phyloP scores from a whole-genome alignment of 2,888 invertebrate species.

The Alentia gelatinosa region DNA sequence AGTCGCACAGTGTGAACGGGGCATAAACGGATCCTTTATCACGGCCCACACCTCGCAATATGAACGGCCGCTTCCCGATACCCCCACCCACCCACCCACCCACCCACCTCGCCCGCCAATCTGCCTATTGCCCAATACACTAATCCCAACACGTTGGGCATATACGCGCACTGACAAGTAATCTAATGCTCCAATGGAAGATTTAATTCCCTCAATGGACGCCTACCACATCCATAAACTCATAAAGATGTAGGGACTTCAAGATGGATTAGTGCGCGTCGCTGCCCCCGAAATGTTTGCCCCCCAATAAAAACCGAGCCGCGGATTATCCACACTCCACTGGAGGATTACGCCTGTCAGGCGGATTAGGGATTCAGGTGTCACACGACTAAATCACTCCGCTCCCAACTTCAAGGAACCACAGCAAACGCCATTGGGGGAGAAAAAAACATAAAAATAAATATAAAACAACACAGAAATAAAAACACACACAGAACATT shows the following conservation, averaged over 20 bases:
- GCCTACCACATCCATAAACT: neutral
- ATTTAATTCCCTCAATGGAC: neutral
- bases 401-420: too few relatives aligned
- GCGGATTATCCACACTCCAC: neutral
- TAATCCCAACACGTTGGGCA: neutral
- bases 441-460: neutral
- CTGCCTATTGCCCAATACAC: neutral
- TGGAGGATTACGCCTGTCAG: neutral
- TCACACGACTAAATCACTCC: too few relatives aligned
- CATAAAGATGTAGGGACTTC: neutral
- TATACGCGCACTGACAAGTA: neutral
- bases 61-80: too few relatives aligned
- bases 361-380: neutral
- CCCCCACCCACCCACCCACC: too few relatives aligned
- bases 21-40: too few relatives aligned
- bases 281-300: neutral
- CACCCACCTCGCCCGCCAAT: too few relatives aligned
- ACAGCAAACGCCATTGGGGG: too few relatives aligned
- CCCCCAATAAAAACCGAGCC: neutral
- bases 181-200: constrained; percentile 2
- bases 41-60: too few relatives aligned
- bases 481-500: neutral
- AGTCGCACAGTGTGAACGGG: too few relatives aligned
- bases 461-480: neutral
- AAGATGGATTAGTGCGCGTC: neutral